These are phyloP conservation scores for Darwinula stevensoni DNA, from an alignment of 2,888 invertebrate genomes.

Conservation along the genomic window DNA sequence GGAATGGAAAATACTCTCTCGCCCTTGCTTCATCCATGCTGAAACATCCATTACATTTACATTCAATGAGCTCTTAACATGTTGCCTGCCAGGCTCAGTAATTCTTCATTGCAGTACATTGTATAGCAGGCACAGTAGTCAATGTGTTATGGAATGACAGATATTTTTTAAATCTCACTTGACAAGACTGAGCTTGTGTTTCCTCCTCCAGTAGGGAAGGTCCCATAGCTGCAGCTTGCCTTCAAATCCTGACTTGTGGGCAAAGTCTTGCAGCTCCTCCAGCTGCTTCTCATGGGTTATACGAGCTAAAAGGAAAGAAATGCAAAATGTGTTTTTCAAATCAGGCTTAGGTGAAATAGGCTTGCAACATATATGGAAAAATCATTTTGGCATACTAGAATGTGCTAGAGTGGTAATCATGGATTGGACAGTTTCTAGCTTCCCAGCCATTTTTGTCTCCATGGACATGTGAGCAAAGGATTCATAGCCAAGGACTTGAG, in stretches of 20 bases:
- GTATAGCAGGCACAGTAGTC: no score
- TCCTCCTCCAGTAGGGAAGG: constrained; percentile 55
- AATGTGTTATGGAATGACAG: no score
- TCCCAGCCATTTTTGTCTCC: constrained; percentile 76
- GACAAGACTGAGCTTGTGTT: constrained; percentile 29
- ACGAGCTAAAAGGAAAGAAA: constrained; percentile 22
- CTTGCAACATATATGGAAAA: constrained; percentile 1
- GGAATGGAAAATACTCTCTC: constrained; percentile 50
- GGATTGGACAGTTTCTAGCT: constrained; percentile 35
- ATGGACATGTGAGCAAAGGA: constrained; percentile 59
- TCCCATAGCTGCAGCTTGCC: constrained; percentile 44
- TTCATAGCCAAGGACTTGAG: constrained; percentile 42
- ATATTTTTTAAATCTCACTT: background rate
- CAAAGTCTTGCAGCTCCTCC: constrained; percentile 35
- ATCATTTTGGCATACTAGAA: background rate
- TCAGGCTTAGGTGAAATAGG: background rate
- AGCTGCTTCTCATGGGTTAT: constrained; percentile 48
- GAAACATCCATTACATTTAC: constrained; percentile 10
- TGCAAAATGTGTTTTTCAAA: constrained; percentile 5
- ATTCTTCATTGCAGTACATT: no score
- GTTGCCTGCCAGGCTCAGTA: no score
- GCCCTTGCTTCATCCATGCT: constrained; percentile 36
- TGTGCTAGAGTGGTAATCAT: constrained; percentile 21
- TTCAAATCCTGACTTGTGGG: constrained; percentile 35
- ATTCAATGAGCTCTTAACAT: background rate